These are phyloP conservation scores for Dascillus cervinus DNA, from an alignment of 2,888 invertebrate genomes.

Conservation along the genomic window DNA sequence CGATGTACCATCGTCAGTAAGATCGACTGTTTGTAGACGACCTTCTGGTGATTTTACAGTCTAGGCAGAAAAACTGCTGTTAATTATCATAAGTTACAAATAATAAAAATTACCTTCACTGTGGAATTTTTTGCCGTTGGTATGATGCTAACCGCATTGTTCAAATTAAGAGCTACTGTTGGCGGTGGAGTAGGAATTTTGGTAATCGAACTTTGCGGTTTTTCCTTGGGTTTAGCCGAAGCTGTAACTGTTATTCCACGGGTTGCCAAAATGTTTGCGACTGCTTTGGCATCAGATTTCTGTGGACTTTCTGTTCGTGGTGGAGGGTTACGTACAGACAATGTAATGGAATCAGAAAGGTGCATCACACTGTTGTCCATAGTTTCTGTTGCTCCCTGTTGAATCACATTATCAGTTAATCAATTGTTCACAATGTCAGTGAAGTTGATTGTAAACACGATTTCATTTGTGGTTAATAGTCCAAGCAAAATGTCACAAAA, in stretches of 20 bases:
- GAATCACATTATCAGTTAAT: no score
- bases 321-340: conserved; percentile 51
- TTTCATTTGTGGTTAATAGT: no score
- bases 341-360: conserved; percentile 64
- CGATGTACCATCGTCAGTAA: conserved; percentile 46
- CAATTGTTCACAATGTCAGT: no score
- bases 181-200: conserved; percentile 32
- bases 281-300: conserved; percentile 64
- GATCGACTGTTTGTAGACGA: conserved; percentile 45
- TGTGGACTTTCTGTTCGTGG: conserved; percentile 43
- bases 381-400: conserved; percentile 32
- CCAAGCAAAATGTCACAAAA: no score
- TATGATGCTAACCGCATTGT: conserved; percentile 55
- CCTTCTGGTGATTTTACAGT: neutral
- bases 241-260: conserved; percentile 72
- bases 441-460: no score
- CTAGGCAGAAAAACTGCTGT: no score
- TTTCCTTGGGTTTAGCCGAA: conserved; percentile 44
- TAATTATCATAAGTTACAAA: no score
- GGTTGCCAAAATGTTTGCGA: conserved; percentile 68
- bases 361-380: conserved; percentile 52
- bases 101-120: neutral
- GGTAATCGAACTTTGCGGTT: conserved; percentile 31
- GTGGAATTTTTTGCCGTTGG: conserved; percentile 30
- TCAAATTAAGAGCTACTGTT: conserved; percentile 49